Evolutionary conservation across 1,140 invertebrate genomes (phyloP), one percentile per base, ranked within the genome.

Genomic region (Drosophila ambigua): DNA sequence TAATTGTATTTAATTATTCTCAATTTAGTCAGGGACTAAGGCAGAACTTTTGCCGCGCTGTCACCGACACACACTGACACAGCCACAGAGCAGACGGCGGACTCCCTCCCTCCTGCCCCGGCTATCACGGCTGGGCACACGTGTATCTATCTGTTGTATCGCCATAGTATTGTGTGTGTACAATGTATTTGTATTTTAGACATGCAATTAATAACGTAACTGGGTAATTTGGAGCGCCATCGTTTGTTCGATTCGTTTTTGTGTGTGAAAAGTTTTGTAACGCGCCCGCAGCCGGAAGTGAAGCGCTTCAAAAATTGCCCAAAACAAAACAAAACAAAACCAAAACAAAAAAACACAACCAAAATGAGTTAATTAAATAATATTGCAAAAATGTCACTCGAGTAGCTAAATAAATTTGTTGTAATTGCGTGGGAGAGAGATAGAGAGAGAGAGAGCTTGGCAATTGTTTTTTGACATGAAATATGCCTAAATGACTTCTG

Each of bases 1-100:
- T 87, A 85, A 85, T 81, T 87, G 74, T 80, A 68, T 62, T 87
- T 87, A 77, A 81, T 81, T 85, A 82, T 78, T 82, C 69, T 61
- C 54, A 85, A 85, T 82, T 85, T 63, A 87, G 81, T 28, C 46
- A 16, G 44, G 48, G 64, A 73, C 60, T 73, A 77, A 77, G 60
- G 73, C 57, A 54, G 31, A 65, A 75, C 43, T 77, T 62, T 63
- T 35, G 11, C 11, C 26, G 13, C 35, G 26, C 24, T 61, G 57
- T 58, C 59, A 43, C 63, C 46, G 51, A 8, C 64, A 48, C 41
- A 76, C 41, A 16, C 16, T 0, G 16, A 76, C 41, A 16, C 16
- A 16, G 16, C 16, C 23, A 31, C 48, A 26, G 26, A 5, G 39
- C 7, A 48, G 31, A n/a, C 26, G 15, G 9, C 20, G 11, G 35